These are phyloP conservation scores for Isaurus tuberculatus DNA, from an alignment of 92 coral and sea anemone species.

Conservation along the genomic window DNA sequence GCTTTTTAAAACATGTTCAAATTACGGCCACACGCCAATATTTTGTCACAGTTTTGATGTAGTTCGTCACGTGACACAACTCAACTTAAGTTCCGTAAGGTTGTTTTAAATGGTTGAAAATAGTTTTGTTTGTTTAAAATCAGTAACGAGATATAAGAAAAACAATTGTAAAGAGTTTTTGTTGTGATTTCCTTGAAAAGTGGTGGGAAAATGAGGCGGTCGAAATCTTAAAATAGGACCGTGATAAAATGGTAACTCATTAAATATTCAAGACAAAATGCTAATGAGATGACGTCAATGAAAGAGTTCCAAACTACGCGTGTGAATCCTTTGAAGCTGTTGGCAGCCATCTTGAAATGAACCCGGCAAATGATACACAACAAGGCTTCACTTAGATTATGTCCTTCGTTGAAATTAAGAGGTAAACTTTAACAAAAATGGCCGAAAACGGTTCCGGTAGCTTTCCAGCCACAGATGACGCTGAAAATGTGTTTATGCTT, in stretches of 20 bases:
- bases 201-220: too few species aligned
- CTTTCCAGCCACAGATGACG: slow-evolving; percentile 66
- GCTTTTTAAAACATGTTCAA: neutral
- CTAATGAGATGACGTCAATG: slow-evolving; percentile 79
- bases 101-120: neutral
- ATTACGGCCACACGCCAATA: slow-evolving; percentile 9
- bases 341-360: slow-evolving; percentile 86
- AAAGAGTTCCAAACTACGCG: slow-evolving; percentile 43
- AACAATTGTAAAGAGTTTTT: neutral
- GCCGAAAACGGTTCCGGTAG: slow-evolving; percentile 74
- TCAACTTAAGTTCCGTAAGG: neutral
- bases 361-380: slow-evolving; percentile 20
- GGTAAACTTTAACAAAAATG: slow-evolving; percentile 52
- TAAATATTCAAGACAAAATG: slow-evolving; percentile 72
- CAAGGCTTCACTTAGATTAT: slow-evolving; percentile 24
- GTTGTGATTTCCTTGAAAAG: neutral
- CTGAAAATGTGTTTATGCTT: slow-evolving; percentile 76
- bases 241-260: slow-evolving; percentile 14
- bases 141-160: neutral
- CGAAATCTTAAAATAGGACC: slow-evolving; percentile 1
- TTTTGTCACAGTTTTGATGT: neutral
- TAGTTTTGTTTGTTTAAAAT: neutral
- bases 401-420: slow-evolving; percentile 9
- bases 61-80: slow-evolving; percentile 14
- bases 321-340: slow-evolving; percentile 54